Evolutionary conservation across 1,140 invertebrate genomes (phyloP), one percentile per base, ranked within the genome.

Genomic region (Drosophila nigrodunni): DNA sequence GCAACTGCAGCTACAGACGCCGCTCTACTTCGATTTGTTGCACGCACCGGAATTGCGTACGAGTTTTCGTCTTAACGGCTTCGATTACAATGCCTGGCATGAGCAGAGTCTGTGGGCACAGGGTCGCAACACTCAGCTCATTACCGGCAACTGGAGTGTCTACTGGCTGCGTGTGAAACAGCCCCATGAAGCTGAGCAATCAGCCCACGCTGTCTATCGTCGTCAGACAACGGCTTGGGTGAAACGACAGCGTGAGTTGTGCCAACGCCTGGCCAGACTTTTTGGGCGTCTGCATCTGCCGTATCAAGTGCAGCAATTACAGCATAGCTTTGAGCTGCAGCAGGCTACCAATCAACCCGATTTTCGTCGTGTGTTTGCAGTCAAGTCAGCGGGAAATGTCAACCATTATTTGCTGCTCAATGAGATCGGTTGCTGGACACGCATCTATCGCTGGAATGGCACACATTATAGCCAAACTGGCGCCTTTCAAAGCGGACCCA

Each of bases 141-240:
- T 92, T 1, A 82, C 58, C 5, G 91, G 91, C 11, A 92, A 79
- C 7, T 92, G 91, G 91, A 78, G 77, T 7, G 80, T 89, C 2
- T 71, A 79, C 13, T 60, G 72, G 55, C 64, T 92, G n/a, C 68
- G 47, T 5, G 60, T 92, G 0, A 83, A 79, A 25, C 57, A 79
- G 43, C 50, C 64, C 2, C 34, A 30, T 0, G 13, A 0, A 13
- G 18, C 41, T 0, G 54, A 71, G 15, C 41, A 44, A 30, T 0
- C 37, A 7, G 7, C 59, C 0, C 72, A 73, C n/a, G 46, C 34
- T 2, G 3, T 68, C 7, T 70, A 68, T 13, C 77, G 83, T 0
- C 70, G 83, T 0, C 85, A 85, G 52, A 76, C 64, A 1, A 25
- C 15, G 3, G 47, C 39, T 5, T 34, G 52, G 15, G 35, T 47